Evolutionary conservation across 2,888 invertebrate genomes (phyloP).

Genomic region (Rambutsinella grinnellia): DNA sequence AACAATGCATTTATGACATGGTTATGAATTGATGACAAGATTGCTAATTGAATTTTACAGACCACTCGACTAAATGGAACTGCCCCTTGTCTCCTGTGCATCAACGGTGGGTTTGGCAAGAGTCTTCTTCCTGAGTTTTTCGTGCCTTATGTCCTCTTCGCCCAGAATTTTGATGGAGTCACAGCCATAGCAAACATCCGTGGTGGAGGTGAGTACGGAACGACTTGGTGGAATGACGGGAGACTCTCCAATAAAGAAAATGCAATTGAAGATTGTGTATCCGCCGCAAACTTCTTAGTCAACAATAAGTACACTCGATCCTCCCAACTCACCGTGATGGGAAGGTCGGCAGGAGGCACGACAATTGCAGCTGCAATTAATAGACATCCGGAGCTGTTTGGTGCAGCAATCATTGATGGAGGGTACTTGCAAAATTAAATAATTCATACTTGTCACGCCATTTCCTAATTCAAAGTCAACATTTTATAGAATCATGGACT

Average conservation of each 20-base stretch:
- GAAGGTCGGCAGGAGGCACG: conserved; percentile 97
- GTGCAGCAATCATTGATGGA: conserved; percentile 92
- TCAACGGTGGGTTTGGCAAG: conserved; percentile 97
- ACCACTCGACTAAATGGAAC: conserved; percentile 73
- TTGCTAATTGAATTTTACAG: too few species aligned
- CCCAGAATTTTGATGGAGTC: conserved; percentile 85
- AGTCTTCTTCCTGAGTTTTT: conserved; percentile 89
- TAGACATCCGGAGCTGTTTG: conserved; percentile 94
- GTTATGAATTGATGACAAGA: too few species aligned
- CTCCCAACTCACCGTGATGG: conserved; percentile 73
- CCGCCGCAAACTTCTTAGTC: conserved; percentile 90
- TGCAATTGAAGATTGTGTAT: conserved; percentile 95
- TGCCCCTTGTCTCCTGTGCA: conserved; percentile 89
- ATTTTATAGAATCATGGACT: conserved; percentile 45
- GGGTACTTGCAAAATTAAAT: conserved; percentile 79
- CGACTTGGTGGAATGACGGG: conserved; percentile 86
- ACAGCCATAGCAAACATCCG: conserved; percentile 93
- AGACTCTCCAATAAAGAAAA: conserved; percentile 94
- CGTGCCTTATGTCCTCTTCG: conserved; percentile 75
- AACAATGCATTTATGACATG: too few species aligned
- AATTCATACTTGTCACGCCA: too few species aligned
- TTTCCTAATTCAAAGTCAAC: neutral
- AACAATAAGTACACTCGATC: conserved; percentile 82
- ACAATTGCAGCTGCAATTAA: conserved; percentile 95
- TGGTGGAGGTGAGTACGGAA: conserved; percentile 80